phyloP scores from a whole-genome alignment of 2,113 vertebrate genomes.

The Takifugu bimaculatus region DNA sequence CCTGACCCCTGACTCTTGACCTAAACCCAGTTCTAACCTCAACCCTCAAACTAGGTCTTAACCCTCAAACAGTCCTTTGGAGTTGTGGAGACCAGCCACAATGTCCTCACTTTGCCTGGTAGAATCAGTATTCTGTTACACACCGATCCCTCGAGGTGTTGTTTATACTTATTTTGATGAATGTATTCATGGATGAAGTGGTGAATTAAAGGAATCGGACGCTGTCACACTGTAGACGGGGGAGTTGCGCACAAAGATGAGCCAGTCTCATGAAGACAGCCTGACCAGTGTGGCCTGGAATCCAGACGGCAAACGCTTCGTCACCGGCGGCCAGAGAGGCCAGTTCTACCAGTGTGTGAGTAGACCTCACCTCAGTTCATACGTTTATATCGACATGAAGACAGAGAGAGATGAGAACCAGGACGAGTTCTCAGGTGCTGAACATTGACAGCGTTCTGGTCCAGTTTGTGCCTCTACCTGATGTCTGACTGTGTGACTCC shows the following conservation, averaged over 20 bases:
- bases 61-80: no score
- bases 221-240: constrained; percentile 79
- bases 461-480: not conserved
- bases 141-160: no score
- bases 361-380: constrained; percentile 17
- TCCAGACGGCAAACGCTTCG: constrained; percentile 96
- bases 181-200: no score
- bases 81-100: no score
- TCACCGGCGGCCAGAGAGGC: constrained; percentile 94
- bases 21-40: no score
- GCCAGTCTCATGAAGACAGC: constrained; percentile 98
- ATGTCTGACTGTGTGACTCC: constrained; percentile 26
- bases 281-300: constrained; percentile 99
- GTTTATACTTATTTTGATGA: no score
- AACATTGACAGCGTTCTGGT: no score
- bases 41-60: no score
- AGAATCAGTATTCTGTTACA: no score
- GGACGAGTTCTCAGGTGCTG: not conserved
- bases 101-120: no score
- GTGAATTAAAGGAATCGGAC: not conserved
- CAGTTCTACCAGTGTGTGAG: constrained; percentile 99
- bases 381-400: not conserved
- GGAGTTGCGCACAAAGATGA: constrained; percentile 98
- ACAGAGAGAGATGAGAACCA: no score
- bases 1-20: no score